Evolutionary conservation across 2,113 vertebrate genomes (phyloP).

Genomic region (Petrocephalus microphthalmus): DNA sequence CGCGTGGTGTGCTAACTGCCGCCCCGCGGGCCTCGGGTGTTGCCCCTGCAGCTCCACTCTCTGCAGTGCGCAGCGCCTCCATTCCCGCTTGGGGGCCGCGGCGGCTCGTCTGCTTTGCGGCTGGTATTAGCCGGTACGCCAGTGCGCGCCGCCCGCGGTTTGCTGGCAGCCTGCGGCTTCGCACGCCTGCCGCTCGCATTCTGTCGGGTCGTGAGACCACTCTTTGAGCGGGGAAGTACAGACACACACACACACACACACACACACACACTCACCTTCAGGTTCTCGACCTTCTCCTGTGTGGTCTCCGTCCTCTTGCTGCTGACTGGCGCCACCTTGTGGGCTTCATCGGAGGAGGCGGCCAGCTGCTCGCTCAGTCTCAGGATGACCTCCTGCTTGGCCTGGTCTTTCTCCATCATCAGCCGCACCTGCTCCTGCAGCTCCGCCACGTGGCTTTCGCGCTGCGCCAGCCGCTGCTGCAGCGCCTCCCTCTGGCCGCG

Average conservation of each 20-base stretch:
- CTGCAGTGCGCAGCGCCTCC: background rate
- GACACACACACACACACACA: background rate
- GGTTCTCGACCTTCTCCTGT: slow-evolving; percentile 67
- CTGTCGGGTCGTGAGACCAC: background rate
- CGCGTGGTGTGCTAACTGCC: background rate
- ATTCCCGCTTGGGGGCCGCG: background rate
- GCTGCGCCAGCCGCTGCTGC: slow-evolving; percentile 51
- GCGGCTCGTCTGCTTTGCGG: background rate
- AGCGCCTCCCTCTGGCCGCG: slow-evolving; percentile 57
- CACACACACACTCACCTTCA: slow-evolving; percentile 66
- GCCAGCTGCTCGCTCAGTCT: slow-evolving; percentile 74
- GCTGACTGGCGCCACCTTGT: background rate
- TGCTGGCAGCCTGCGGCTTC: background rate
- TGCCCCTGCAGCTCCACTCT: background rate
- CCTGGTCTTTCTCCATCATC: slow-evolving; percentile 76
- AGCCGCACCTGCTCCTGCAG: slow-evolving; percentile 63
- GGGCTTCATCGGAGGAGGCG: slow-evolving; percentile 37
- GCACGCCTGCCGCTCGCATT: background rate
- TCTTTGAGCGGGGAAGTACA: background rate
- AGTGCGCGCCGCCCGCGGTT: background rate
- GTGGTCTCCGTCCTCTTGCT: slow-evolving; percentile 53
- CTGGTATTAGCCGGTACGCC: background rate
- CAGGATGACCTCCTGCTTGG: slow-evolving; percentile 82
- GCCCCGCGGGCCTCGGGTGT: background rate
- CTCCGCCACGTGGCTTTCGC: slow-evolving; percentile 60